Conservation (phyloP, 2,888 invertebrate species). For the Eupithecia centaureata region DNA sequence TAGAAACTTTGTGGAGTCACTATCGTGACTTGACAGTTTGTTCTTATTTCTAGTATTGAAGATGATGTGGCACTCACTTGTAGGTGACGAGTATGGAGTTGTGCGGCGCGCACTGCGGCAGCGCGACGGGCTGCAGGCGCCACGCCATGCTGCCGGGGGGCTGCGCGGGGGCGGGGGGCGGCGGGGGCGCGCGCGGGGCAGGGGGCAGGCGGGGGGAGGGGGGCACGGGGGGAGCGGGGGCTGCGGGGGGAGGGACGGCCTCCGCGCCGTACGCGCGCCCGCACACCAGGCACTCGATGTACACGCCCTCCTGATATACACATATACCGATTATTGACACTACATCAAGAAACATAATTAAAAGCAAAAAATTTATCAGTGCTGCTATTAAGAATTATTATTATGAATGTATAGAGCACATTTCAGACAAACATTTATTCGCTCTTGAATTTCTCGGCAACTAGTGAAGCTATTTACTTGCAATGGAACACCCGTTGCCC, state of each 20-base stretch:
- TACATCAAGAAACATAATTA: too few relatives aligned
- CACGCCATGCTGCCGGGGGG: slow-evolving; percentile 91
- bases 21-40: too few relatives aligned
- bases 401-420: too few relatives aligned
- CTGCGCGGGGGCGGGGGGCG: slow-evolving; percentile 79
- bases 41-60: too few relatives aligned
- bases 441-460: too few relatives aligned
- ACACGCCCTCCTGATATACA: slow-evolving; percentile 81
- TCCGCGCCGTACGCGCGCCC: slow-evolving; percentile 88
- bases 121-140: slow-evolving; percentile 87
- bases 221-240: slow-evolving; percentile 79
- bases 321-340: too few relatives aligned
- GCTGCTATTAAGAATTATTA: too few relatives aligned
- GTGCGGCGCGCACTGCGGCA: slow-evolving; percentile 79
- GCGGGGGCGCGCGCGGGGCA: slow-evolving; percentile 71
- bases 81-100: slow-evolving; percentile 91
- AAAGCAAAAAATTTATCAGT: too few relatives aligned
- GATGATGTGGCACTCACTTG: slow-evolving; percentile 51
- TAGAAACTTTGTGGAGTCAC: too few relatives aligned
- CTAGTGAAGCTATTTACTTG: too few relatives aligned
- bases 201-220: slow-evolving; percentile 79
- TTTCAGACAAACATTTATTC: too few relatives aligned
- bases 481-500: too few relatives aligned
- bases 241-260: slow-evolving; percentile 73
- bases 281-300: slow-evolving; percentile 94